Conservation (phyloP, 35 echinoderm and acorn worm species). For the Apostichopus parvimensis region DNA sequence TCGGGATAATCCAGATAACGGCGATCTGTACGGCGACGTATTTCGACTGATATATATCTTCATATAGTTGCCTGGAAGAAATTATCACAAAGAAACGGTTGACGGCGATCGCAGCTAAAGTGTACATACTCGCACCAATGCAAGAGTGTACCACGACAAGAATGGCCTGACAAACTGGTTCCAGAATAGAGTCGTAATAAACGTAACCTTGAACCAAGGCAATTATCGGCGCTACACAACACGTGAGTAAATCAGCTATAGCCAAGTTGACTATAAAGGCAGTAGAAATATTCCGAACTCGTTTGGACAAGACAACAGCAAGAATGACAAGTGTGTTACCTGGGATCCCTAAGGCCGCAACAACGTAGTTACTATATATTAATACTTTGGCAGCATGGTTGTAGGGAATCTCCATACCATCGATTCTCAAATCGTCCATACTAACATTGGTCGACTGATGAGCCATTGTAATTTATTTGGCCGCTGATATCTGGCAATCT, state of each 20-base stretch:
- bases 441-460: not conserved
- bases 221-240: not conserved
- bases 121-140: slow-evolving; percentile 1
- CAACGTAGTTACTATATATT: not conserved
- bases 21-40: not conserved
- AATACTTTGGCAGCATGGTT: not conserved
- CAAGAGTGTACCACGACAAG: not conserved
- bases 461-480: too few relatives aligned
- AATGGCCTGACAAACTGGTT: not conserved
- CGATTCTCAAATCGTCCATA: not conserved
- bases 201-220: not conserved
- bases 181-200: not conserved
- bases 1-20: not conserved
- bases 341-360: not conserved
- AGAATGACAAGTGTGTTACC: slow-evolving; percentile 20
- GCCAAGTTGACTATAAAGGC: not conserved
- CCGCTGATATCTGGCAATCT: too few relatives aligned
- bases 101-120: not conserved
- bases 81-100: not conserved
- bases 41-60: not conserved
- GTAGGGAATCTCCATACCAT: not conserved
- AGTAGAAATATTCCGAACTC: not conserved
- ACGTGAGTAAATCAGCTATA: not conserved
- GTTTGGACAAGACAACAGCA: slow-evolving; percentile 31
- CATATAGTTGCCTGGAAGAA: not conserved